Evolutionary conservation across 2,797 vertebrate species (phyloP), one percentile per base, ranked within the genome.

Genomic region (Hirundo rustica): DNA sequence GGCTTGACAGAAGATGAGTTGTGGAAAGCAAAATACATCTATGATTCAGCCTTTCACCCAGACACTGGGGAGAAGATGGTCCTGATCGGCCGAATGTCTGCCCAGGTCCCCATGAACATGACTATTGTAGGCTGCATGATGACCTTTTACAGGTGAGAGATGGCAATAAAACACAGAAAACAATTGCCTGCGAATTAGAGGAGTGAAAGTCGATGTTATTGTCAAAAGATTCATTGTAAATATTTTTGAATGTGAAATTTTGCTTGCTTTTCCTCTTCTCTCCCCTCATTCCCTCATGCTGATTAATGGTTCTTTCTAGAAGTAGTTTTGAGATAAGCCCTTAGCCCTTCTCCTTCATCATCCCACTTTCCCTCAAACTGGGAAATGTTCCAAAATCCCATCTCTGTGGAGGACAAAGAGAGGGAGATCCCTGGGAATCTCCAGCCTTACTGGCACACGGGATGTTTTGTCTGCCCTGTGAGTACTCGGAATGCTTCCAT

Each of bases 101-200:
- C 99, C 44, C 99, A 99, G 97, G 99, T 99, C 32, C 99, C 99
- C 32, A 99, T 99, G 99, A 99, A 99, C 97, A 99, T 99, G 99
- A 99, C 99, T 44, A 99, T 99, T 98, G 99, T 99, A 11, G 99
- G 99, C 54, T 99, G 99, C 84, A 99, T 99, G 99, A 99, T 99
- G 99, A 99, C 99, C 0, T 99, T 99, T 96, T 99, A 99, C 97
- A 98, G 98, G 99, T 99, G 95, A 98, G 98, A 70, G 32, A 1
- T 18, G 29, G 50, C 26, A 71, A 1, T 30, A 14, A 45, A 71
- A 9, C 64, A 81, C 58, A 32, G 18, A 3, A 73, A 88, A 78
- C 23, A 25, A 22, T 26, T 86, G 18, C 21, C 16, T 80, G 21
- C 2, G 0, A 54, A 40, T 70, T 72, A 85, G 61, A 78, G 48